These are phyloP conservation scores for Pachypeltis micranthus DNA, from an alignment of 1,140 invertebrate genomes.

Conservation along the genomic window DNA sequence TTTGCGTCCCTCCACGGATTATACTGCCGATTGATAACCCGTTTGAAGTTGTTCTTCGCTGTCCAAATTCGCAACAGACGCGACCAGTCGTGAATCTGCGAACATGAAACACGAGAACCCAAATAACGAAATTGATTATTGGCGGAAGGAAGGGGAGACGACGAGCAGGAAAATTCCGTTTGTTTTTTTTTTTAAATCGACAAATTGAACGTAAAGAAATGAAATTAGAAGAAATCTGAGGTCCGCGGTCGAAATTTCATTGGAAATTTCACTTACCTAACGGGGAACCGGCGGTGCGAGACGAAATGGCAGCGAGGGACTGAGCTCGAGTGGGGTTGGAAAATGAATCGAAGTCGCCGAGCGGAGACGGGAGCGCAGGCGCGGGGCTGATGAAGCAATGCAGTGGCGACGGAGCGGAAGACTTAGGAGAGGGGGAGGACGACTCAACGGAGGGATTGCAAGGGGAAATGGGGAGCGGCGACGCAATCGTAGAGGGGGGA, in stretches of 20 bases:
- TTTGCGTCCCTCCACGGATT: background rate
- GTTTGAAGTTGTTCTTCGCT: background rate
- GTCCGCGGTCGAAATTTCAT: no score
- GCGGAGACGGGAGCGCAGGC: background rate
- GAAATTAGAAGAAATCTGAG: no score
- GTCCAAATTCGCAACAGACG: background rate
- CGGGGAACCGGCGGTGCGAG: background rate
- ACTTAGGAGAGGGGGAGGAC: no score
- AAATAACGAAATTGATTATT: background rate
- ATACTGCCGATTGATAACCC: background rate
- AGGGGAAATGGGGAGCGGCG: no score
- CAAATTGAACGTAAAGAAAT: background rate
- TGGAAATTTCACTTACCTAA: background rate
- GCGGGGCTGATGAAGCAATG: background rate
- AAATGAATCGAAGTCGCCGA: slow-evolving; percentile 1
- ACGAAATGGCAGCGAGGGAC: background rate
- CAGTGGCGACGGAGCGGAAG: no score
- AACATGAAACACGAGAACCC: background rate
- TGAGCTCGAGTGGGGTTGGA: background rate
- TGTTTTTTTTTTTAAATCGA: background rate
- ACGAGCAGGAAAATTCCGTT: background rate
- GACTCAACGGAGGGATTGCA: no score
- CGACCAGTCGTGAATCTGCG: slow-evolving; percentile 1
- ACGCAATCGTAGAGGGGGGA: no score
- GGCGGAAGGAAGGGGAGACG: background rate